phyloP scores from a whole-genome alignment of 2,888 invertebrate genomes.

The Gastracanthus pulcherrimus region DNA sequence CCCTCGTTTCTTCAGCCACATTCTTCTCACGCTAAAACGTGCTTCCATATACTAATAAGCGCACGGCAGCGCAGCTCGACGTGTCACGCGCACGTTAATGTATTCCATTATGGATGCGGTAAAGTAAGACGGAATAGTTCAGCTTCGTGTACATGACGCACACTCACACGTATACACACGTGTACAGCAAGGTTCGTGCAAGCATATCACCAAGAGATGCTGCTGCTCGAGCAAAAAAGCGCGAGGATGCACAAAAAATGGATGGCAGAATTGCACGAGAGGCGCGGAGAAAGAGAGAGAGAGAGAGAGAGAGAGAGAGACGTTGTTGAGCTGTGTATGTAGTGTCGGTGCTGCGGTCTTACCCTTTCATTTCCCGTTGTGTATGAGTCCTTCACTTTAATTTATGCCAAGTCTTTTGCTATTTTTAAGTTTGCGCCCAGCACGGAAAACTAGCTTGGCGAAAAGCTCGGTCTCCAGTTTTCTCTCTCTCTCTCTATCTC shows the following conservation, averaged over 20 bases:
- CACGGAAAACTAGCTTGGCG: neutral
- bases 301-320: too few species aligned
- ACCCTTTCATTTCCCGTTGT: constrained; percentile 9
- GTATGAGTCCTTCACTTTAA: constrained; percentile 35
- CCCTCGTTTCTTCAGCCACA: neutral
- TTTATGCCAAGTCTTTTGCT: constrained; percentile 43
- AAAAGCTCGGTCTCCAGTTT: neutral
- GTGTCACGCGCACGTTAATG: constrained; percentile 19
- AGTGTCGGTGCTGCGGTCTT: neutral
- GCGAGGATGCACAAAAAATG: constrained; percentile 7
- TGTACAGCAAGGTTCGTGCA: neutral
- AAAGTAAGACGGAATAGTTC: constrained; percentile 25
- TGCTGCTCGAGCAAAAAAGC: neutral
- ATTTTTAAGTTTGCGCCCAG: constrained; percentile 48
- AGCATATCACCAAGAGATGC: neutral
- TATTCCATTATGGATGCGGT: constrained; percentile 41
- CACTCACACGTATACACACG: neutral
- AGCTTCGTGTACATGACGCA: neutral
- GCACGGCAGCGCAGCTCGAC: too few species aligned
- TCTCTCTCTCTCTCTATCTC: too few species aligned
- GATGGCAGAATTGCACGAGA: neutral
- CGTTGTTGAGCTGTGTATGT: neutral
- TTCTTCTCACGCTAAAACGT: constrained; percentile 2
- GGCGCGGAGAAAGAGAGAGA: neutral
- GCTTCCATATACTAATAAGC: constrained; percentile 29